Percentiles rank a stretch among this genome's conserved stretches.
phyloP scores from a whole-genome alignment of 2,113 vertebrate species.

The Otolemur garnettii region DNA sequence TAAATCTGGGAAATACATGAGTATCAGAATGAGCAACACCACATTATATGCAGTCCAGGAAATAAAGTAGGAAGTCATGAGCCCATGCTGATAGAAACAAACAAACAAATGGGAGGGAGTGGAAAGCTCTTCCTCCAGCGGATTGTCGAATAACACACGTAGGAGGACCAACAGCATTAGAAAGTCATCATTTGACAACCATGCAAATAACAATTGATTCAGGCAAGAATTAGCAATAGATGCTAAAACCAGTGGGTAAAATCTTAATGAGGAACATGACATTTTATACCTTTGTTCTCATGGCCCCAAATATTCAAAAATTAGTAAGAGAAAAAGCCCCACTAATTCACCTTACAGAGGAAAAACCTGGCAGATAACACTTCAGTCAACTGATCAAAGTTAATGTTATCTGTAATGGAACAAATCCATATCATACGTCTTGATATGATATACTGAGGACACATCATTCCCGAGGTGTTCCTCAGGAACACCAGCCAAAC shows the following conservation, averaged over 20 bases:
- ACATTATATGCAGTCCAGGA: not conserved
- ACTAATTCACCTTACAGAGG: not conserved
- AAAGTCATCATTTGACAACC: not conserved
- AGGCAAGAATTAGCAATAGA: not conserved
- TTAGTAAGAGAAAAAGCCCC: not conserved
- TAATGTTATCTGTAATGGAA: not conserved
- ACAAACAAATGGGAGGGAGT: not conserved
- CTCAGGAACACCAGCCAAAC: not conserved
- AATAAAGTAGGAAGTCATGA: not conserved
- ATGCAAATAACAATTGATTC: not conserved
- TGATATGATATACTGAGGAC: not conserved
- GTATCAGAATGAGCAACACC: not conserved
- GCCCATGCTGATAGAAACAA: not conserved
- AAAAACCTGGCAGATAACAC: not conserved
- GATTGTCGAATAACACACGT: not conserved
- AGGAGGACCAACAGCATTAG: not conserved
- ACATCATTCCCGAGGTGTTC: not conserved
- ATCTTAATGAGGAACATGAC: not conserved
- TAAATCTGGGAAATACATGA: not conserved
- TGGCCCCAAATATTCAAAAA: not conserved
- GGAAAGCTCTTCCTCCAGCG: not conserved
- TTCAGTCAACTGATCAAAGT: not conserved
- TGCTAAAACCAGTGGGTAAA: not conserved
- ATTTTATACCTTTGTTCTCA: not conserved
- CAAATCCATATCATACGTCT: not conserved